These are phyloP conservation scores for Leuctra nigra DNA, from an alignment of 2,888 invertebrate species.

Conservation along the genomic window DNA sequence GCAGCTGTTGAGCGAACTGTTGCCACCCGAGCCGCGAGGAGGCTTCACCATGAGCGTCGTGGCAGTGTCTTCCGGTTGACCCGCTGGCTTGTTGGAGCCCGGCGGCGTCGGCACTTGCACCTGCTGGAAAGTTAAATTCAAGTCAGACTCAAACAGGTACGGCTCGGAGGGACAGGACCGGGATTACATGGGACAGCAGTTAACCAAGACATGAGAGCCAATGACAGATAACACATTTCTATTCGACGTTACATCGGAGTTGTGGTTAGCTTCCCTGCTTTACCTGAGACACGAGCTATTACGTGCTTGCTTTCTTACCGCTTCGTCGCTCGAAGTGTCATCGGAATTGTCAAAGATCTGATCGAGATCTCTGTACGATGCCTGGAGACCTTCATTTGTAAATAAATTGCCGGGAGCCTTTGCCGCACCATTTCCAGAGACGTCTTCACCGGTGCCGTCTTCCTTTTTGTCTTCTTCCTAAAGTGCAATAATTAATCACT, in stretches of 20 bases:
- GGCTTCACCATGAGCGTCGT: slow-evolving; percentile 37
- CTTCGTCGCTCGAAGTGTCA: slow-evolving; percentile 83
- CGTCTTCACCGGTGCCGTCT: slow-evolving; percentile 16
- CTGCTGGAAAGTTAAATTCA: slow-evolving; percentile 11
- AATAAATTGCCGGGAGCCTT: slow-evolving; percentile 53
- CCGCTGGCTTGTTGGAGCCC: slow-evolving; percentile 72
- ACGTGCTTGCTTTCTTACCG: slow-evolving; percentile 52
- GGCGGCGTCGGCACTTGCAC: slow-evolving; percentile 71
- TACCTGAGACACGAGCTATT: background rate
- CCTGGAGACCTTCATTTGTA: slow-evolving; percentile 82
- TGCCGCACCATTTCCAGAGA: slow-evolving; percentile 26
- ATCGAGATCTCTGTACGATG: slow-evolving; percentile 84
- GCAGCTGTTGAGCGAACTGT: slow-evolving; percentile 26
- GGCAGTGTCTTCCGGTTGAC: slow-evolving; percentile 39
- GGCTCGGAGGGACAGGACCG: background rate
- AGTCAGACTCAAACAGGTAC: too few species aligned
- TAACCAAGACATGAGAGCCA: slow-evolving; percentile 10
- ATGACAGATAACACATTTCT: slow-evolving; percentile 12
- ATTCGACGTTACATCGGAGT: background rate
- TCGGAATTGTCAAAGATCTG: slow-evolving; percentile 92
- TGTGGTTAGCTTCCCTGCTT: background rate
- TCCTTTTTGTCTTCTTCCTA: slow-evolving; percentile 35
- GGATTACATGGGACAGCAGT: background rate
- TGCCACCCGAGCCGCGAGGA: slow-evolving; percentile 33
- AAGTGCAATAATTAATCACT: slow-evolving; percentile 21